Evolutionary conservation across 2,113 vertebrate species (phyloP), one percentile per base, ranked within the genome.

Genomic region (Rynchops niger): DNA sequence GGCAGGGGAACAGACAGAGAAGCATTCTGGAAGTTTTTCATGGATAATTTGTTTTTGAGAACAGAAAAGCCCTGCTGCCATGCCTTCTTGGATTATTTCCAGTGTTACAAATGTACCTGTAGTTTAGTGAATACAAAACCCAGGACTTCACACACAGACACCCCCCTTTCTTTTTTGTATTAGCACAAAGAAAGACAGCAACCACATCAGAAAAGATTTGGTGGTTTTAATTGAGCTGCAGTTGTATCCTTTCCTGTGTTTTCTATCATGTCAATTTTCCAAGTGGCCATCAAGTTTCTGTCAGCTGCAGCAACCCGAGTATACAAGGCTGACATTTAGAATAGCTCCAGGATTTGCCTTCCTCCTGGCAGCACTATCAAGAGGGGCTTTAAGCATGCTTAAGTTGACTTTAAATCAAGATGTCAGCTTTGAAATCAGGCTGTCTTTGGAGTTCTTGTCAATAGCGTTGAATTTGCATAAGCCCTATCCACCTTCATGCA

Each of bases 231-330:
- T 50, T 95, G 90, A 95, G 85, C 71, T 79, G 40, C 5, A 0
- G 62, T 93, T 95, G 72, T 93, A 97, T 96, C 85, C 91, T 89
- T 94, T 95, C 65, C 89, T 93, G 92, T 87, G 85, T 96, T 96
- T 96, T 97, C 94, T 94, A 93, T 97, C 93, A 96, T 92, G 94
- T 96, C 95, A 95, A 92, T 97, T 98, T 97, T 95, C 91, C 86
- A 97, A 97, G 96, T 81, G 83, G 67, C 84, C 97, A 87, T 98
- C 97, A 98, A 93, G 92, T 23, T 96, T 96, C 93, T 96, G 94
- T 97, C 97, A 97, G 91, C 62, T 77, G 93, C 94, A 95, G 73
- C 86, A 96, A 94, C 58, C 34, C 56, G 18, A 92, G 72, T 93
- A 95, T 87, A 92, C 83, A 96, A 95, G 63, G 86, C 86, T 97